Evolutionary conservation across 2,797 vertebrate species (phyloP).

Genomic region (Catharus ustulatus): DNA sequence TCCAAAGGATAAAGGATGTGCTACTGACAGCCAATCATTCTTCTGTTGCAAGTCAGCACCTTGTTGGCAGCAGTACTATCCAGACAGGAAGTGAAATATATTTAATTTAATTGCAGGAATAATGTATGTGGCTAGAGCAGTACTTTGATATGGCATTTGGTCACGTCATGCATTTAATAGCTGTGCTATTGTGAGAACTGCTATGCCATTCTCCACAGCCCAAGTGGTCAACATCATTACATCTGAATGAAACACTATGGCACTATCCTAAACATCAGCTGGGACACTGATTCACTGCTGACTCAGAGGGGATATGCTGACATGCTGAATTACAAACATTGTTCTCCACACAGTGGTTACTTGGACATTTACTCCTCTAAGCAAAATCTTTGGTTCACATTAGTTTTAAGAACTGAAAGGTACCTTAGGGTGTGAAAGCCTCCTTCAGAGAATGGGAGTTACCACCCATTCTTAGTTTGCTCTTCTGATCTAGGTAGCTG

Average conservation of each 20-base stretch:
- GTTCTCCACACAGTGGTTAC: not conserved
- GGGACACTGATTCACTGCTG: not conserved
- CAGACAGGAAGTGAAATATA: constrained; percentile 22
- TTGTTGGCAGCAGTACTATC: not conserved
- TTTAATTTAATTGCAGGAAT: constrained; percentile 23
- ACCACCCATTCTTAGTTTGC: not conserved
- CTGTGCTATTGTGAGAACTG: not conserved
- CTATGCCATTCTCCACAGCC: not conserved
- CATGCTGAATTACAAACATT: not conserved
- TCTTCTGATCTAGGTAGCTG: not conserved
- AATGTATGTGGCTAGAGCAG: not conserved
- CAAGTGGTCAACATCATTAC: not conserved
- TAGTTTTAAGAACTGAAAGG: not conserved
- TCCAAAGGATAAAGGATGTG: not conserved
- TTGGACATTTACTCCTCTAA: not conserved
- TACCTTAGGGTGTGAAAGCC: fast-evolving
- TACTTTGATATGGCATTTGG: not conserved
- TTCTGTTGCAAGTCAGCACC: not conserved
- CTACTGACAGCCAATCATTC: not conserved
- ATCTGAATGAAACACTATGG: not conserved
- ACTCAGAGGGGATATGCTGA: not conserved
- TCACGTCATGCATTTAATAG: constrained; percentile 15
- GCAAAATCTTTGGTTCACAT: not conserved
- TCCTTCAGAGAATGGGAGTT: not conserved
- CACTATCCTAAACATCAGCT: not conserved